phyloP scores from a whole-genome alignment of 2,888 invertebrate genomes.

The Griposia aprilina region DNA sequence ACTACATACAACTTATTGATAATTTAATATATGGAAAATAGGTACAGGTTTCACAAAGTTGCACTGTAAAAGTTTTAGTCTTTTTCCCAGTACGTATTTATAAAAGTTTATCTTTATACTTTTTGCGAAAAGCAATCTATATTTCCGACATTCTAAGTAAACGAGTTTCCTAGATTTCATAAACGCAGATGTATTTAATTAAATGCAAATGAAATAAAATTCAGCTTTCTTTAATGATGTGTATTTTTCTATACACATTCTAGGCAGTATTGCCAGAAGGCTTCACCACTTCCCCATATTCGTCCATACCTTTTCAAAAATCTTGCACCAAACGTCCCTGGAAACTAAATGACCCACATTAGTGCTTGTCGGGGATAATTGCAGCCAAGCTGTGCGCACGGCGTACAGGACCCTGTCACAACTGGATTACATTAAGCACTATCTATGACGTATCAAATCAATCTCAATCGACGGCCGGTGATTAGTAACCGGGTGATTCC shows the following conservation, averaged over 20 bases:
- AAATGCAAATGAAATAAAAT: background rate
- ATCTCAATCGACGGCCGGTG: constrained; percentile 59
- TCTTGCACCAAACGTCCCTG: background rate
- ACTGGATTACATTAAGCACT: constrained; percentile 60
- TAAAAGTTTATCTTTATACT: background rate
- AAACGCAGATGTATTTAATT: background rate
- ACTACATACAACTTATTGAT: background rate
- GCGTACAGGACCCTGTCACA: constrained; percentile 35
- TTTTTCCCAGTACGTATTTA: background rate
- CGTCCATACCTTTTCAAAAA: background rate
- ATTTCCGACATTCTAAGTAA: background rate
- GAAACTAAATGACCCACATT: constrained; percentile 17
- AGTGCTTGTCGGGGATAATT: constrained; percentile 29
- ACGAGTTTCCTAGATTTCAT: background rate
- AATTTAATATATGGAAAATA: background rate
- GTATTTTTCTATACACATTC: background rate
- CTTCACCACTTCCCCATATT: background rate
- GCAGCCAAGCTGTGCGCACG: constrained; percentile 28
- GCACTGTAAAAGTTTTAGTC: too few species aligned
- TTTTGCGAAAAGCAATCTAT: background rate
- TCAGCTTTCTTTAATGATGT: background rate
- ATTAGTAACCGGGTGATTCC: constrained; percentile 58
- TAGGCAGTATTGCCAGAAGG: background rate
- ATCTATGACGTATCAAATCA: constrained; percentile 63
- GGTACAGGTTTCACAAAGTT: background rate